Evolutionary conservation across 2,113 vertebrate species (phyloP), one percentile per base, ranked within the genome.

Genomic region (Myrmecobius fasciatus): DNA sequence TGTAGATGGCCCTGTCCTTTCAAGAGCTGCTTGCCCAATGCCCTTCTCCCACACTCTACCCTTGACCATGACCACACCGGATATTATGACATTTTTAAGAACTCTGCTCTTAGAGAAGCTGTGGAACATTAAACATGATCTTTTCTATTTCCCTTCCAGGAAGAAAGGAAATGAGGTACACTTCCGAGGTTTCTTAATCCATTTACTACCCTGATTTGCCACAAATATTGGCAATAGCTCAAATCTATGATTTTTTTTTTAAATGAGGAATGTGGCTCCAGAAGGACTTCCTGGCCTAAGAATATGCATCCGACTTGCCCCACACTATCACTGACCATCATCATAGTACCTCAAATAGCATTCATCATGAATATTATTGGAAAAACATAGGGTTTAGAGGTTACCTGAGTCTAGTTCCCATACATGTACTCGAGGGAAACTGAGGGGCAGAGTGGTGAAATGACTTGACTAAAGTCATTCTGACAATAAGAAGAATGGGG

Each of bases 101-200:
- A 54, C 46, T 93, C 88, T 91, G n/a, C 28, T 92, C 25, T 88
- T 93, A 36, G 25, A 92, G 56, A 91, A 94, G 31, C 54, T 92
- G 5, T 92, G 47, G 56, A 56, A 31, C 83, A 53, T 47, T 89
- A 93, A 56, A 26, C 51, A 90, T 83, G 9, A 88, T 52, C 53
- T 75, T 92, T 93, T 43, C 46, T 47, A 90, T 92, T 92, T 96
- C 53, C 20, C 8, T 96, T 92, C 26, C 47, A 60, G 31, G 43
- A 91, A 91, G 51, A 53, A 46, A 60, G 28, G 89, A 95, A 91
- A 95, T 90, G 25, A 93, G n/a, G 20, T 92, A 3, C 12, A 60
- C 47, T 56, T 94, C 47, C n/a, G 49, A 97, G 91, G 53, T 89
- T 89, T 95, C 89, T 92, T 49, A 96, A 92, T 94, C n/a, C 5